Evolutionary conservation across 2,888 invertebrate genomes (phyloP), one percentile per base, ranked within the genome.

Genomic region (Amitus sp.): DNA sequence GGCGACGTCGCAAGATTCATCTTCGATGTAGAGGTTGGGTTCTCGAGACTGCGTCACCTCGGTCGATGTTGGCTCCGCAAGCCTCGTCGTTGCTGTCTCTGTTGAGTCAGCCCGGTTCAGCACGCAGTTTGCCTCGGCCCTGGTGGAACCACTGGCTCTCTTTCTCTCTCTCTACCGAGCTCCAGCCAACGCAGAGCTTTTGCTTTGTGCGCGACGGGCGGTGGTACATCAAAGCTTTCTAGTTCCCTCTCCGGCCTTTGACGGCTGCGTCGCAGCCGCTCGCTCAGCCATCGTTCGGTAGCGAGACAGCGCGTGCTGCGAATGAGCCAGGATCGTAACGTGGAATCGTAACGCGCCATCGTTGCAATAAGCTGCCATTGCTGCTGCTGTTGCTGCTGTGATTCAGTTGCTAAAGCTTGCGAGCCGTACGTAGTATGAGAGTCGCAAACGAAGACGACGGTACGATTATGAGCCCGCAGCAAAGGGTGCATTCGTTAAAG

Each of bases 211-310:
- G 80, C 80, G 77, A 73, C 77, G 77, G 73, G 80, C 77, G 79
- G 79, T 76, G 78, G 77, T 75, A 81, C 78, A 80, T 81, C 80
- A 80, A 81, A 81, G 80, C 80, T 75, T 77, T 77, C 76, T 73
- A 76, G 79, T 76, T 78, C 73, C 76, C 77, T 76, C 76, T 76
- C 75, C 77, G 76, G 79, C 79, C 79, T 80, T 81, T 79, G 80
- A 79, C 77, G 80, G 75, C 69, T 76, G 77, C 75, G 77, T 77
- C 78, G 78, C 76, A 75, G 74, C 76, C 76, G 76, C 73, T 73
- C 75, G 76, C 76, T 81, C 80, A 81, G 80, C 80, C 79, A 79
- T 77, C 80, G 77, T 76, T 80, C 78, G 78, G 78, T 79, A 78
- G 77, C 77, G 78, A 71, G 73, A 70, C 75, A 73, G 73, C 75